phyloP scores from a whole-genome alignment of 2,888 invertebrate species.

The Crossocerus cetratus region DNA sequence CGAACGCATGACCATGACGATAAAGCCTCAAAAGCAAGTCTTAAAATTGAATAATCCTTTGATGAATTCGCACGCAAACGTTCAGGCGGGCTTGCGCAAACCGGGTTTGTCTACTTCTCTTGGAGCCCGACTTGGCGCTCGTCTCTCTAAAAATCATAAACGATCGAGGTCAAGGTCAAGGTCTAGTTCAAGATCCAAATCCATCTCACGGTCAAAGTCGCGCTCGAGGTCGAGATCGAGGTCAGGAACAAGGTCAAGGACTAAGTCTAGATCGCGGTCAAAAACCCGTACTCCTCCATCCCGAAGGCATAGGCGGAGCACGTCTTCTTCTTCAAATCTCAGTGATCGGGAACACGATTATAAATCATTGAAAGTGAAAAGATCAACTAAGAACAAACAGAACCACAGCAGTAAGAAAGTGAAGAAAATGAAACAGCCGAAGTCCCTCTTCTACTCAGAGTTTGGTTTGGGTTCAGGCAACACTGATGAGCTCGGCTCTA shows the following conservation, averaged over 20 bases:
- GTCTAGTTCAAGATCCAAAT: constrained; percentile 42
- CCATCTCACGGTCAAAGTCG: constrained; percentile 57
- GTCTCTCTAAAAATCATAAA: constrained; percentile 75
- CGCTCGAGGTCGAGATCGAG: constrained; percentile 73
- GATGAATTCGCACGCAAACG: constrained; percentile 57
- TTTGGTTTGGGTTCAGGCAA: constrained; percentile 82
- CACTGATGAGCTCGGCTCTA: constrained; percentile 83
- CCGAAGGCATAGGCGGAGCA: constrained; percentile 72
- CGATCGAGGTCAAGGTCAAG: constrained; percentile 65
- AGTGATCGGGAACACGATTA: constrained; percentile 73
- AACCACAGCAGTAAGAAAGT: constrained; percentile 80
- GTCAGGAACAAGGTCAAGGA: constrained; percentile 48
- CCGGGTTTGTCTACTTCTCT: constrained; percentile 80
- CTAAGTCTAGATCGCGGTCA: constrained; percentile 75
- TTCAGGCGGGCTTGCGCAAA: constrained; percentile 70
- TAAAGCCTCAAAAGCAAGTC: constrained; percentile 80
- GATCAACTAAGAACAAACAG: constrained; percentile 61
- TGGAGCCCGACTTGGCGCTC: constrained; percentile 80
- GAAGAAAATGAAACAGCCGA: constrained; percentile 77
- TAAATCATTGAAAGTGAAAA: constrained; percentile 68
- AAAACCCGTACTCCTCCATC: constrained; percentile 71
- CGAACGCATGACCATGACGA: constrained; percentile 84
- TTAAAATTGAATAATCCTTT: constrained; percentile 60
- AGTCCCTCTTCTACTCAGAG: constrained; percentile 81
- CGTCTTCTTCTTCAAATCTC: constrained; percentile 70